A percentile compares a stretch with the other conserved stretches of the same genome.
Evolutionary conservation across 2,113 vertebrate genomes (phyloP).

Genomic region (Onychorhynchus coronatus): DNA sequence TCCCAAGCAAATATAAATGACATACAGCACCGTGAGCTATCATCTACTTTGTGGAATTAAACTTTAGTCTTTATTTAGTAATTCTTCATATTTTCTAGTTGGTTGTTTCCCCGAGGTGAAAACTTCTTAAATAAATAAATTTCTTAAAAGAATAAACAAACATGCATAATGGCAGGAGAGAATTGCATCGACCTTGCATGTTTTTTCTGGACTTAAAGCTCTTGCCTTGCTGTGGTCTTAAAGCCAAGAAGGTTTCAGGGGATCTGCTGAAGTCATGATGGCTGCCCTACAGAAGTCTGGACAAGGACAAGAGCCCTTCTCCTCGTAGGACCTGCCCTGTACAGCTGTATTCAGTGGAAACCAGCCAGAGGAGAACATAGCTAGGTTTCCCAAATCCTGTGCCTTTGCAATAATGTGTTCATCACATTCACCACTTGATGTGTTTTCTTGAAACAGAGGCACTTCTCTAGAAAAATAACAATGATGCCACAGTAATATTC

Average conservation of each 20-base stretch:
- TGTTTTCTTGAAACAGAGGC: background rate
- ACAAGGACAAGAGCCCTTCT: background rate
- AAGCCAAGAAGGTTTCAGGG: background rate
- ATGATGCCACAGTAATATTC: background rate
- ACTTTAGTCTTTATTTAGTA: background rate
- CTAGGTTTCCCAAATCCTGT: background rate
- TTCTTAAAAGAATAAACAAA: background rate
- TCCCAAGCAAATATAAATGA: background rate
- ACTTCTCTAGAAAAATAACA: conserved; percentile 14
- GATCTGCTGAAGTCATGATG: background rate
- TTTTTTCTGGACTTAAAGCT: background rate
- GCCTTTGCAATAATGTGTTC: background rate
- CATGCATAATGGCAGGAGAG: background rate
- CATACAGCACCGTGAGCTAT: background rate
- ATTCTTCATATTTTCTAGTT: background rate
- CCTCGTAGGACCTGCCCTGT: accelerated
- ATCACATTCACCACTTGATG: background rate
- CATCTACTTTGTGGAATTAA: background rate
- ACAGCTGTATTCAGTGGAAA: background rate
- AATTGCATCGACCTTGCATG: background rate
- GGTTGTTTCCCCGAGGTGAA: background rate
- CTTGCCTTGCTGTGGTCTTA: background rate
- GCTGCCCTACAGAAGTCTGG: background rate
- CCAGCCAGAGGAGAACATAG: background rate
- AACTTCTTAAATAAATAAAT: background rate